phyloP scores from a whole-genome alignment of 2,113 vertebrate genomes.

The Rhinogobius similis region DNA sequence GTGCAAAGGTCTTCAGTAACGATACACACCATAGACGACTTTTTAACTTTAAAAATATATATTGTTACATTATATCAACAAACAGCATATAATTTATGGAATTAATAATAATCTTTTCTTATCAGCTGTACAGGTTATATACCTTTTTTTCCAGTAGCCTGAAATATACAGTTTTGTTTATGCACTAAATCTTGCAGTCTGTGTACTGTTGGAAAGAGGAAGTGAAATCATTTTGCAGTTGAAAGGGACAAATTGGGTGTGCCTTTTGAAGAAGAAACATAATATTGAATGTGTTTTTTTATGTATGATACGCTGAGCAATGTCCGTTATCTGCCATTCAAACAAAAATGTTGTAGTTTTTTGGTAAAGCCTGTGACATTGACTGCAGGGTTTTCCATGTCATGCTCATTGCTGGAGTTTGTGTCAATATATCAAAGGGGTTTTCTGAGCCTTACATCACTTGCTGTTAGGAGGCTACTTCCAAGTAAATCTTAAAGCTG shows the following conservation, averaged over 20 bases:
- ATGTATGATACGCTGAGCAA: too few species aligned
- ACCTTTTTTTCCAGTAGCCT: too few species aligned
- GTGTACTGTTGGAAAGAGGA: conserved; percentile 1
- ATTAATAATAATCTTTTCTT: too few species aligned
- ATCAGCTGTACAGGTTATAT: too few species aligned
- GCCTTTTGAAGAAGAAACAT: not conserved
- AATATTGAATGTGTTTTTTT: too few species aligned
- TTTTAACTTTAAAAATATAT: too few species aligned
- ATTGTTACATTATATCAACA: not conserved
- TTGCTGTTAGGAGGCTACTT: too few species aligned
- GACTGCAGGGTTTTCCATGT: not conserved
- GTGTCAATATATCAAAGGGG: not conserved
- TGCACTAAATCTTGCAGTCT: not conserved
- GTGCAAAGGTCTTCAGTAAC: too few species aligned
- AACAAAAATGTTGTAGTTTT: not conserved
- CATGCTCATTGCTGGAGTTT: not conserved
- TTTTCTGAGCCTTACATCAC: too few species aligned
- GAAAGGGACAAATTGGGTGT: not conserved
- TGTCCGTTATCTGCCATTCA: not conserved
- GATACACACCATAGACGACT: not conserved
- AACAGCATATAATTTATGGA: not conserved
- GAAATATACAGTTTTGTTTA: not conserved
- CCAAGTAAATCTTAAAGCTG: not conserved
- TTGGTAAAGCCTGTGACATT: not conserved
- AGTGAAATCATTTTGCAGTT: not conserved